Percentiles rank a stretch among this genome's conserved stretches.
These are phyloP conservation scores for Felis catus DNA, from an alignment of 2,113 vertebrate genomes.

Conservation along the genomic window DNA sequence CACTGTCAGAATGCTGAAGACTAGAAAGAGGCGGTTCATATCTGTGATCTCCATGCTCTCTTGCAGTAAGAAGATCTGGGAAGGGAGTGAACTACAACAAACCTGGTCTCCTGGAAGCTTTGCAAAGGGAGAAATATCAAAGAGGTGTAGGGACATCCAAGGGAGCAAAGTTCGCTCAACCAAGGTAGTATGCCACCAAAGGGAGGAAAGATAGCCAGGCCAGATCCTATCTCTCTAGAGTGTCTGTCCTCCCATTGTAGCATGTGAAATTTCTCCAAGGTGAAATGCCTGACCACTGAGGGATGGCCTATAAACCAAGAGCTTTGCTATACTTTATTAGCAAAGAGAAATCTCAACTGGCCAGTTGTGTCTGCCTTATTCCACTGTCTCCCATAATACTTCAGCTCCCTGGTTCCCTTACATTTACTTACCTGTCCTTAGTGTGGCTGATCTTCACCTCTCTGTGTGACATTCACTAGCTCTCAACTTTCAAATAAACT, in stretches of 20 bases:
- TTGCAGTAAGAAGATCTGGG: background rate
- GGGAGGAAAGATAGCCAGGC: background rate
- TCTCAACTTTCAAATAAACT: background rate
- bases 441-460: background rate
- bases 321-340: background rate
- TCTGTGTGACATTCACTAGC: background rate
- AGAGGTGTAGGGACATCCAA: background rate
- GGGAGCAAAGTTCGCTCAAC: background rate
- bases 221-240: background rate
- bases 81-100: background rate
- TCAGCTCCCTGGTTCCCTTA: background rate
- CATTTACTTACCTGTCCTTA: background rate
- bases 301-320: background rate
- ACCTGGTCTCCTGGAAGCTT: background rate
- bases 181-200: background rate
- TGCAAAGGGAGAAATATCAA: background rate
- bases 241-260: background rate
- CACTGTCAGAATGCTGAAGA: background rate
- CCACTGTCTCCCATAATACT: background rate
- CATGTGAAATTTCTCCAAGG: background rate
- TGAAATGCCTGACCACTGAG: background rate
- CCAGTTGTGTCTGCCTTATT: background rate
- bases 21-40: background rate
- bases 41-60: background rate
- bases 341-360: background rate